phyloP scores from a whole-genome alignment of 2,888 invertebrate species.

The Ormyrus nitidulus region DNA sequence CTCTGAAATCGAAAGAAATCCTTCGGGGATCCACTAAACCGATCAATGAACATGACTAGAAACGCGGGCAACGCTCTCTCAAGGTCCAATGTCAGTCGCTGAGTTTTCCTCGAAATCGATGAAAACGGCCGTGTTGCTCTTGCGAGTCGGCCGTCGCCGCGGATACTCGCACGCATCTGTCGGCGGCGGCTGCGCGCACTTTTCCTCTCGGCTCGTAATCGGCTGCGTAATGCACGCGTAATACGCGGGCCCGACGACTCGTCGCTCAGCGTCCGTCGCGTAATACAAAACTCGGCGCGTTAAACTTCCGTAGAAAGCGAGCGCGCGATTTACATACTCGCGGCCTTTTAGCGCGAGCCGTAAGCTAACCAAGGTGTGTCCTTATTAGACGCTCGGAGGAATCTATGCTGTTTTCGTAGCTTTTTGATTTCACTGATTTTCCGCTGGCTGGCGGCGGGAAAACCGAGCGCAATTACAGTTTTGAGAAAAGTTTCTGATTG shows the following conservation, averaged over 20 bases:
- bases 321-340: slow-evolving; percentile 35
- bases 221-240: slow-evolving; percentile 50
- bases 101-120: not conserved
- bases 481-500: too few relatives aligned
- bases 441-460: too few relatives aligned
- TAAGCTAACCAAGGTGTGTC: slow-evolving; percentile 19
- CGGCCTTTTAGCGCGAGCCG: not conserved
- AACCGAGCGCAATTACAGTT: too few relatives aligned
- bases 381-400: not conserved
- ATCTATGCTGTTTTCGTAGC: too few relatives aligned
- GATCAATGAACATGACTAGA: not conserved
- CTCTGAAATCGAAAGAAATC: not conserved
- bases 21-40: too few relatives aligned
- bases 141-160: too few relatives aligned
- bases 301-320: slow-evolving; percentile 63
- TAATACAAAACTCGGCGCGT: slow-evolving; percentile 48
- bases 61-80: too few relatives aligned
- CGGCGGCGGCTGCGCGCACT: too few relatives aligned
- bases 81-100: slow-evolving; percentile 22
- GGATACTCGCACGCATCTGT: too few relatives aligned
- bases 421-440: too few relatives aligned
- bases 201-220: slow-evolving; percentile 32
- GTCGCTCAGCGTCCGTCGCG: slow-evolving; percentile 23
- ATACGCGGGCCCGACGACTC: slow-evolving; percentile 23
- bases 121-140: too few relatives aligned